These are phyloP conservation scores for Anas platyrhynchos DNA, from an alignment of 2,113 vertebrate species.

Conservation along the genomic window DNA sequence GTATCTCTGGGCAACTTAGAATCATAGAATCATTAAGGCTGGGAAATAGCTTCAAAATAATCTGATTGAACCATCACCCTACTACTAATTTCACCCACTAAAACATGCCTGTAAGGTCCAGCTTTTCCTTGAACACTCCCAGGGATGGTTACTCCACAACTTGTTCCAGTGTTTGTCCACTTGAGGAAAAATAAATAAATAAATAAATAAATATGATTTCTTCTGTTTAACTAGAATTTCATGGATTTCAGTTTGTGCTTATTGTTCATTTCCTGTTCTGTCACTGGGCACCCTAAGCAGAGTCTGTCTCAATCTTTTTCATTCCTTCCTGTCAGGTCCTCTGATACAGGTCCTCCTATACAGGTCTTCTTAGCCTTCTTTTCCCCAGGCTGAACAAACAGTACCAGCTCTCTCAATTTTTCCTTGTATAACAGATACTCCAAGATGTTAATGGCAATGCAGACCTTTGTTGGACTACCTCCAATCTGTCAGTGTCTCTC, in stretches of 20 bases:
- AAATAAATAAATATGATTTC: fast-evolving
- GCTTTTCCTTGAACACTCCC: not conserved
- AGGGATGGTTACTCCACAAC: not conserved
- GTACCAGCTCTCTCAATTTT: not conserved
- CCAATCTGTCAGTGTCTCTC: not conserved
- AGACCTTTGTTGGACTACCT: not conserved
- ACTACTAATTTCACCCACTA: too few species aligned
- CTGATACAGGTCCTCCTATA: too few species aligned
- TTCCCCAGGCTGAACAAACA: not conserved
- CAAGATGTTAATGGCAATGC: not conserved
- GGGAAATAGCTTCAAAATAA: too few species aligned
- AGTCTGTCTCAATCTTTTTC: not conserved
- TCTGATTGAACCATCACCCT: too few species aligned
- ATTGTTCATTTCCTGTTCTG: not conserved
- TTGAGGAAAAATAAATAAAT: not conserved
- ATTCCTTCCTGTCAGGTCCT: not conserved
- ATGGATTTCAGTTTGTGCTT: not conserved
- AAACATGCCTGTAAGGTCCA: too few species aligned
- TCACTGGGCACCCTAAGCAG: not conserved
- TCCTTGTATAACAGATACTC: not conserved
- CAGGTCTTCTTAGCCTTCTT: not conserved
- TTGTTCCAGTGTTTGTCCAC: not conserved
- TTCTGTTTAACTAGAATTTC: not conserved
- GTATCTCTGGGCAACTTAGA: too few species aligned
- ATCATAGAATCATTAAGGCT: too few species aligned